Base-by-base conservation (phyloP, 2,797 vertebrate genomes). In the Cuniculus paca region DNA sequence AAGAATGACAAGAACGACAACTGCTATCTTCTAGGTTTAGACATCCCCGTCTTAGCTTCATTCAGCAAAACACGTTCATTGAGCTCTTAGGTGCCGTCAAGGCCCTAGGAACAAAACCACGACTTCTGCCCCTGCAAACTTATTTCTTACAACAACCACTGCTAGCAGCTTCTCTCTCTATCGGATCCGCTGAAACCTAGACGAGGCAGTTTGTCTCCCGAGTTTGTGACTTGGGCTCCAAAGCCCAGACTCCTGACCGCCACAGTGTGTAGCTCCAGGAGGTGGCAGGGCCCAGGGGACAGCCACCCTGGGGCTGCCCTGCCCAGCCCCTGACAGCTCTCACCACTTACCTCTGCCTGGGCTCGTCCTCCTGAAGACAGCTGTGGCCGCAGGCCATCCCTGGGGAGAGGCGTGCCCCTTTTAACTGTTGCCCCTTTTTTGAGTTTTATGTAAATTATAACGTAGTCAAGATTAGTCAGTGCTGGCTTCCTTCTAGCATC, bases 381-480 rank as follows among this genome's bases (percentile, higher is more conserved):
- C 92, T 85, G 96, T 94, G 89, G 89, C 92, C 95, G 45, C 60
- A 93, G 88, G 92, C 56, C 74, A 84, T 95, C 95, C 92, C 96
- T 94, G 95, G 96, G 96, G 96, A 97, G 95, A 91, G 83, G 77
- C 42, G 31, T 87, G 88, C 45, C 75, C 60, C 84, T 92, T 96
- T 82, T 94, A 72, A 97, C 80, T 65, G 79, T 81, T 63, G 77
- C 52, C 85, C 74, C 56, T 77, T 94, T 96, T 95, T 91, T 92
- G 50, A 95, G 56, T 92, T 97, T 94, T 95, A 98, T 97, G 97
- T 97, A 97, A 97, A 97, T 97, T 72, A 91, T 72, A 92, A 81
- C 22, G 50, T 82, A 91, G 90, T 90, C 86, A 90, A 61, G 96
- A 97, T 96, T 96, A 97, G 96, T 96, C 80, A 48, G 88, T 95